Conservation (phyloP, 2,888 invertebrate genomes). For the Bugula neritina region DNA sequence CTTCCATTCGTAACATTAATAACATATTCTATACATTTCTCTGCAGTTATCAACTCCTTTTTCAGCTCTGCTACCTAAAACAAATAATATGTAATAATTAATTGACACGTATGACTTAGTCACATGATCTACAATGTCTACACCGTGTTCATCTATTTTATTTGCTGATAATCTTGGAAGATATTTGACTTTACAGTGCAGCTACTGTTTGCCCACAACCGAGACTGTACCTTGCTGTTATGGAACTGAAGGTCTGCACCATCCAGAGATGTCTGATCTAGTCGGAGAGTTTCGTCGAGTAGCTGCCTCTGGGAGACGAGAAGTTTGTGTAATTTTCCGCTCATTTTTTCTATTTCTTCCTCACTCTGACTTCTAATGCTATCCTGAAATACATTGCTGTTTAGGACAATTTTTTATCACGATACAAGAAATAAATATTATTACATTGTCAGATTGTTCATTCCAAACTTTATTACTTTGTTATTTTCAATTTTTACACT, state of each 20-base stretch:
- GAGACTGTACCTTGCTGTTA: background rate
- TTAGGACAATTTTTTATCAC: background rate
- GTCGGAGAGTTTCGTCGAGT: background rate
- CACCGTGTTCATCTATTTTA: no score
- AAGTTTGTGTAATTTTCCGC: background rate
- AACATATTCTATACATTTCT: slow-evolving; percentile 6
- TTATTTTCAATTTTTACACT: no score
- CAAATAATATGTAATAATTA: no score
- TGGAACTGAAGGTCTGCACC: background rate
- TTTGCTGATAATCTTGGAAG: no score
- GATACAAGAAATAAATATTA: no score
- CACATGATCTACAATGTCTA: no score
- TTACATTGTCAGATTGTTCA: no score
- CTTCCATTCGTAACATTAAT: background rate
- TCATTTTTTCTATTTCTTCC: slow-evolving; percentile 8
- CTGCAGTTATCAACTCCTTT: background rate
- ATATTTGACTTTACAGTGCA: no score
- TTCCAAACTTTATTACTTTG: no score
- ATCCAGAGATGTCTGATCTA: background rate
- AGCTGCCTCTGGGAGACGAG: background rate
- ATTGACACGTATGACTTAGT: no score
- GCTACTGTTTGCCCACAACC: no score
- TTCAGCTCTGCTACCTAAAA: background rate
- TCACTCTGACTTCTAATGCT: background rate
- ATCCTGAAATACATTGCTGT: background rate